Evolutionary conservation across 2,113 vertebrate species (phyloP), one percentile per base, ranked within the genome.

Genomic region (Chloropsis hardwickii): DNA sequence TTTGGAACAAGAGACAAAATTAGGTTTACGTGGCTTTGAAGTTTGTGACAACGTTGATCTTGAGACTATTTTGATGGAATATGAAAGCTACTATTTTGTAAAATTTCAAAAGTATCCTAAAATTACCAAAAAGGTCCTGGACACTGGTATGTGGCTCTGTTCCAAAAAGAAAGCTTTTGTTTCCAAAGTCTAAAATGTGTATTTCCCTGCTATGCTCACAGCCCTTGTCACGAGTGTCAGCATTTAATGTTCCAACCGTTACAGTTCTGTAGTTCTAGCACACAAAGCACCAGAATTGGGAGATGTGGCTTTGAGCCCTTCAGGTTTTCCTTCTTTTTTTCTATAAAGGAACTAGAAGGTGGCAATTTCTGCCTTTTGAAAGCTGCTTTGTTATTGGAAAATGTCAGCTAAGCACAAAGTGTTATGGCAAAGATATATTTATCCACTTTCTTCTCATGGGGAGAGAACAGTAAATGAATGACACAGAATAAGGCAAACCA

Each of bases 11-110:
- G 99, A 99, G 97, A 98, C 98, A 3, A 99, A 98, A 76, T 89
- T 98, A 84, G 97, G 95, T 37, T 92, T 99, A 95, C 98, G 93
- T 25, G 98, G 95, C 90, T 99, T 99, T 93, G 98, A 99, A 97
- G 99, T 99, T 60, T 99, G 99, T 73, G 99, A 99, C 94, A 99
- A 99, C 50, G 37, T 99, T 72, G 99, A 99, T 87, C 98, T 99
- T 94, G 99, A 99, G 96, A 99, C 99, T 67, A 98, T 99, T 97
- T 96, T 99, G 92, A 98, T 99, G 99, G 99, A 99, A 95, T 99
- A 99, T 54, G 99, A 99, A 97, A 99, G 98, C 90, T 99, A 99
- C 96, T 99, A 99, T 96, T 99, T 98, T n/a, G 94, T 99, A 78
- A 99, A 99, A 96, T 99, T 99, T 95, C 98, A 99, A 64, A 99